Evolutionary conservation across 2,113 vertebrate genomes (phyloP), one percentile per base, ranked within the genome.

Genomic region (Trachemys scripta): DNA sequence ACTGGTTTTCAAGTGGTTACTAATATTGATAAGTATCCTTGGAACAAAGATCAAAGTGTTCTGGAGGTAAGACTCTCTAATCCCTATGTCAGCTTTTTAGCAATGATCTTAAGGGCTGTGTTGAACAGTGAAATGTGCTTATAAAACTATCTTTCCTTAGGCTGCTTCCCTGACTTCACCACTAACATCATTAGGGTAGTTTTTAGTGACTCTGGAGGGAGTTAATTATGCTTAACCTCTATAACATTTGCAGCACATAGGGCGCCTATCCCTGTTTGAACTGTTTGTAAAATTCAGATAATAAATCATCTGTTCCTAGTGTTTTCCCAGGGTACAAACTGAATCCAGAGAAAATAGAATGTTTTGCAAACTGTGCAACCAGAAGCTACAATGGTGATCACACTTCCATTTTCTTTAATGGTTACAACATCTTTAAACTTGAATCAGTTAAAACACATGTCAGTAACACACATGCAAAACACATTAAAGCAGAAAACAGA

Each of bases 271-370:
- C 83, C 84, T 94, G 45, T 94, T 89, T 89, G 93, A 93, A 95
- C 29, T 0, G 1, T 94, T 93, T 93, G 47, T 92, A 96, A 95
- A 96, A 87, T 69, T 35, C 91, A 50, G 75, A 69, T 92, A 87
- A 54, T 19, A 75, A 97, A 86, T 96, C 94, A 95, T 96, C 93
- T 97, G 94, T 94, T 97, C 76, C 59, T 80, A 62, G 85, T 82
- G 50, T 96, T 97, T 96, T 96, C 94, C 92, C 88, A 96, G 85
- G 80, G 88, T 91, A 76, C 45, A 95, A 84, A 92, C 79, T 82
- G 82, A 80, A 97, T 92, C 91, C 89, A 93, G 76, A 54, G 92
- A 97, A 96, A 91, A 50, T 2, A n/a, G 45, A 95, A 78, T 94
- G 42, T 95, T 93, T 94, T 96, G 72, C 80, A 96, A 88, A 91